Base-by-base conservation (phyloP, 2,113 vertebrate genomes). In the Embiotoca jacksoni region DNA sequence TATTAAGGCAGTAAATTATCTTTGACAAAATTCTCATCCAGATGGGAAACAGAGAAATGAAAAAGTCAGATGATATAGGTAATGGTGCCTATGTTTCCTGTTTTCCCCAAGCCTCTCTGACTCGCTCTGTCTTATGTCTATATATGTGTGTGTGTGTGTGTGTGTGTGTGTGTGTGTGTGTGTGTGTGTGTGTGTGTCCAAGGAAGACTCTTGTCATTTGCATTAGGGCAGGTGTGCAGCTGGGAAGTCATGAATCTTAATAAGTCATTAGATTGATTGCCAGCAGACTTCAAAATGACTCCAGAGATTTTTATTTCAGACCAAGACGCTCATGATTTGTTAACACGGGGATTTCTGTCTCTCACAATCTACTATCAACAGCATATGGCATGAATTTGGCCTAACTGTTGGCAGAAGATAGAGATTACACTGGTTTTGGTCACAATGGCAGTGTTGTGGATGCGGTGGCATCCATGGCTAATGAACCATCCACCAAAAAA, bases 161-260 rank as follows among this genome's bases (percentile, higher is more conserved):
- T 23, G 23, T 23, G 23, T 23, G 23, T 23, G 23, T 23, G 23
- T 23, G 23, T 23, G 23, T 23, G 23, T 23, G 23, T 23, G 23
- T 23, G 23, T 23, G 23, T 23, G 23, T 23, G 23, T 23, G 23
- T 23, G 23, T 23, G 23, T 23, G 23, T 23, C 72, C 41, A 8
- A 75, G 73, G 55, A 75, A 41, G 67, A 69, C 44, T 54, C 61
- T 15, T 47, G 39, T 59, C 49, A 79, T 86, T 83, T 83, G 46
- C 72, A 80, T 74, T 58, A 36, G 57, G 56, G 82, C 75, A 90
- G 86, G 77, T 86, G 77, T 82, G 53, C 69, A 41, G 66, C 75
- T 66, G 57, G 57, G 23, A 80, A 80, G 72, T 77, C 79, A 85
- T 87, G 78, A 82, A 90, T 92, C 82, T 87, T 69, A 88, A 85